These are phyloP conservation scores for Sinotaia quadrata DNA, from an alignment of 2,888 invertebrate species.

Conservation along the genomic window DNA sequence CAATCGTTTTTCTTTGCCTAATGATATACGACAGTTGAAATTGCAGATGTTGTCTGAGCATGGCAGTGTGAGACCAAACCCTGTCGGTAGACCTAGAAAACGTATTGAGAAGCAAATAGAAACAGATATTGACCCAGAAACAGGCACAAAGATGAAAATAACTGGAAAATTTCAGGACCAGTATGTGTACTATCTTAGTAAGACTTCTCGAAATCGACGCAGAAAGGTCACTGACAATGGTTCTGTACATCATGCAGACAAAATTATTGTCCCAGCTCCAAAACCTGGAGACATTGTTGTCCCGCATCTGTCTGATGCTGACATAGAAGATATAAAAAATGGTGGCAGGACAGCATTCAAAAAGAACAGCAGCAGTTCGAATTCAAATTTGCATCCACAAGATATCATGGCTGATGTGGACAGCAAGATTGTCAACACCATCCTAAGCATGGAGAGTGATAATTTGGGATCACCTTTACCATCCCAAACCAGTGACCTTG, in stretches of 20 bases:
- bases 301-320: slow-evolving; percentile 64
- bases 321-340: slow-evolving; percentile 56
- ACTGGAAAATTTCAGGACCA: slow-evolving; percentile 70
- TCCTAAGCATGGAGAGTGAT: slow-evolving; percentile 62
- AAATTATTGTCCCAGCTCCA: slow-evolving; percentile 53
- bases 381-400: neutral
- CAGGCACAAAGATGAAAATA: slow-evolving; percentile 66
- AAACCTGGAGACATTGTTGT: slow-evolving; percentile 63
- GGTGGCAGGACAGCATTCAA: slow-evolving; percentile 33
- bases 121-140: slow-evolving; percentile 38
- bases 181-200: slow-evolving; percentile 71
- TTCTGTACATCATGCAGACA: slow-evolving; percentile 40
- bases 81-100: slow-evolving; percentile 37
- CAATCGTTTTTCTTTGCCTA: slow-evolving; percentile 16
- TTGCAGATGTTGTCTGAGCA: neutral
- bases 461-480: slow-evolving; percentile 36
- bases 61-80: slow-evolving; percentile 25
- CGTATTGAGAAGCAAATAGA: slow-evolving; percentile 31
- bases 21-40: slow-evolving; percentile 4
- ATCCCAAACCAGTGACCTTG: slow-evolving; percentile 20
- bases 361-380: neutral
- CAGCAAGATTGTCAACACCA: slow-evolving; percentile 61
- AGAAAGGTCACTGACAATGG: slow-evolving; percentile 51
- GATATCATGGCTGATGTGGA: slow-evolving; percentile 51
- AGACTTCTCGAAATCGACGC: slow-evolving; percentile 60